Evolutionary conservation across 1,140 invertebrate species (phyloP).

Genomic region (Scylla paramamosain): DNA sequence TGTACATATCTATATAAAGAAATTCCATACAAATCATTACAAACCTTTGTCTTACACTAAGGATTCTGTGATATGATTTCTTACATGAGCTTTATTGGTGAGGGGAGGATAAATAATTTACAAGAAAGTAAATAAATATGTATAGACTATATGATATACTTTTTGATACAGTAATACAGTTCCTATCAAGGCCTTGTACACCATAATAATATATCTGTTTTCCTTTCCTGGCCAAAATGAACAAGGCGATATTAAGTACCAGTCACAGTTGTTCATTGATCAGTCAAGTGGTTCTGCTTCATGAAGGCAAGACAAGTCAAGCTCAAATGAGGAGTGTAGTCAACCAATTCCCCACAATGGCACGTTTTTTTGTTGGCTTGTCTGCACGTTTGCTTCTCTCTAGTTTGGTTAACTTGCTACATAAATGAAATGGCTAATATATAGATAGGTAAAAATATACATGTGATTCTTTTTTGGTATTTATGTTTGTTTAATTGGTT

Average conservation of each 20-base stretch:
- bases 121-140: conserved; percentile 66
- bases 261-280: not conserved
- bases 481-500: too few species aligned
- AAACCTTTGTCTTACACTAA: conserved; percentile 64
- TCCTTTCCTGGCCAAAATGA: not conserved
- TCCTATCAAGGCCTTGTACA: conserved; percentile 57
- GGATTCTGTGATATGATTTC: conserved; percentile 43
- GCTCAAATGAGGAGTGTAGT: not conserved
- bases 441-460: too few species aligned
- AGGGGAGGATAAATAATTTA: conserved; percentile 17
- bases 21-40: conserved; percentile 75
- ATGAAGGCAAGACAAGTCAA: not conserved
- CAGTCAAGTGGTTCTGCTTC: not conserved
- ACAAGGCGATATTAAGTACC: conserved; percentile 11
- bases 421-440: too few species aligned
- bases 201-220: conserved; percentile 8
- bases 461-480: too few species aligned
- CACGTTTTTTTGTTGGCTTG: not conserved
- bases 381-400: not conserved
- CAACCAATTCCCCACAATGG: not conserved
- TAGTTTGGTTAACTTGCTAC: too few species aligned
- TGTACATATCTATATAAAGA: conserved; percentile 75
- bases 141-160: not conserved
- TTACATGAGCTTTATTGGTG: conserved; percentile 50
- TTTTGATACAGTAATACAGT: conserved; percentile 72